A percentile compares a stretch with the other conserved stretches of the same genome.
Conservation (phyloP, 92 coral and sea anemone genomes). For the Parazoanthus swiftii region DNA sequence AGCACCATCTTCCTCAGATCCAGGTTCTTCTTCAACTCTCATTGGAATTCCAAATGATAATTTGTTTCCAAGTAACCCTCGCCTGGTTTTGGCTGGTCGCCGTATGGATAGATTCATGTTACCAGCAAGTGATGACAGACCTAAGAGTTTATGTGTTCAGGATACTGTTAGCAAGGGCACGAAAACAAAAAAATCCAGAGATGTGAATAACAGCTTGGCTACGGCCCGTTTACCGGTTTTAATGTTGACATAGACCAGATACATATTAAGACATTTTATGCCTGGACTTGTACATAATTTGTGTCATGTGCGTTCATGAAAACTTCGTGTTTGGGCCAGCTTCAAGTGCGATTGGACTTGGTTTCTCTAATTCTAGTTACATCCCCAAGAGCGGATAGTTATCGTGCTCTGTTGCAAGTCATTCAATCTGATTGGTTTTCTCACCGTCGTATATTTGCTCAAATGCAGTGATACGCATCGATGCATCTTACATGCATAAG, state of each 20-base stretch:
- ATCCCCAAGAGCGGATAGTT: too few species aligned
- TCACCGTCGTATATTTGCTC: too few species aligned
- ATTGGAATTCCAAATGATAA: constrained; percentile 63
- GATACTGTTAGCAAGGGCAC: neutral
- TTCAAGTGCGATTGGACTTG: neutral
- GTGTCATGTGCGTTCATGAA: neutral
- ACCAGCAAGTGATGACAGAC: constrained; percentile 44
- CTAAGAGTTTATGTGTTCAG: constrained; percentile 18
- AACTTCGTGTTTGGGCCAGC: neutral
- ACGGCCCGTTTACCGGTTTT: neutral
- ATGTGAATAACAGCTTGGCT: too few species aligned
- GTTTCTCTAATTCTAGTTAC: too few species aligned
- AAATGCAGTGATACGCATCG: too few species aligned
- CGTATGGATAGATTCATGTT: constrained; percentile 77
- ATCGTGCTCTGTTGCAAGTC: too few species aligned
- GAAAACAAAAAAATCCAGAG: neutral
- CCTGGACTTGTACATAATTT: neutral
- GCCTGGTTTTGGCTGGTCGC: constrained; percentile 52
- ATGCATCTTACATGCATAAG: too few species aligned
- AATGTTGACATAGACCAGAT: neutral
- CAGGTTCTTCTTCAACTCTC: constrained; percentile 53
- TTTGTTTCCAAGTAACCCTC: constrained; percentile 48
- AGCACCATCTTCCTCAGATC: constrained; percentile 44
- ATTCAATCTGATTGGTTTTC: too few species aligned
- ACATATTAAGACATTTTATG: too few species aligned